A percentile compares a stretch with the other conserved stretches of the same genome.
Conservation (phyloP, 2,888 invertebrate species). For the Lepidochitona cinerea region DNA sequence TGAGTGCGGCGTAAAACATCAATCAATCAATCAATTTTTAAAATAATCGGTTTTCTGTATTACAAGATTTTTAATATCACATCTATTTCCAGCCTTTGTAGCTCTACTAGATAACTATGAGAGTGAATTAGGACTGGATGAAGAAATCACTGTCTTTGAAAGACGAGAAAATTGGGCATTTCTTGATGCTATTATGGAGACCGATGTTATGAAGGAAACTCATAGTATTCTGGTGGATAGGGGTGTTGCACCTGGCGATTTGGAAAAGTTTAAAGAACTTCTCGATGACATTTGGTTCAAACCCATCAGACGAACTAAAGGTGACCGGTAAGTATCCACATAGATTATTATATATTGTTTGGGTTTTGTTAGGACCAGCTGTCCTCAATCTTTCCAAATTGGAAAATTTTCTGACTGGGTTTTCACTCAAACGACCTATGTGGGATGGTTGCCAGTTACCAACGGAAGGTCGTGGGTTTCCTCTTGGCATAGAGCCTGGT, state of each 20-base stretch:
- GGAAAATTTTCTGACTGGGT: no score
- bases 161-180: constrained; percentile 63
- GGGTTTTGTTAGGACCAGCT: no score
- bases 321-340: constrained; percentile 64
- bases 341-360: no score
- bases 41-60: no score
- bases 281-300: constrained; percentile 69
- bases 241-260: constrained; percentile 48
- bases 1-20: no score
- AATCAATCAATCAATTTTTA: no score
- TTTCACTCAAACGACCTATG: no score
- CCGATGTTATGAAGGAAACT: constrained; percentile 67
- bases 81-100: constrained; percentile 62
- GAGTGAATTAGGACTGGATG: constrained; percentile 57
- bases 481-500: no score
- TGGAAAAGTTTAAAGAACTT: constrained; percentile 56
- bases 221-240: constrained; percentile 63
- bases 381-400: no score
- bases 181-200: constrained; percentile 64
- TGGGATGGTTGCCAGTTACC: no score
- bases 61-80: no score
- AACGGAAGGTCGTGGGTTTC: no score
- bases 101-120: constrained; percentile 69
- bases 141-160: constrained; percentile 64
- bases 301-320: constrained; percentile 57